phyloP scores from a whole-genome alignment of 2,888 invertebrate genomes.

The Sminthurides aquaticus region DNA sequence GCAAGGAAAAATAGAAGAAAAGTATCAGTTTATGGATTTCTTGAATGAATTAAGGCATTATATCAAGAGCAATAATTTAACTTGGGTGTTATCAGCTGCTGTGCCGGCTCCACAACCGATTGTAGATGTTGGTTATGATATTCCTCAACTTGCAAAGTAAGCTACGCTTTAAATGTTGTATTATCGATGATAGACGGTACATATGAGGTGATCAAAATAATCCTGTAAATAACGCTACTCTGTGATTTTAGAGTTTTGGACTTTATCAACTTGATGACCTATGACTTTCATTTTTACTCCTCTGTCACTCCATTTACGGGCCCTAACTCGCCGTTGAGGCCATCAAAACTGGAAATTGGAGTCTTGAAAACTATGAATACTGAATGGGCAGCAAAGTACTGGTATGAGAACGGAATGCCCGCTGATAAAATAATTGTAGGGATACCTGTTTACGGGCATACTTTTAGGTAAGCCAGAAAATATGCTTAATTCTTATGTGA shows the following conservation, averaged over 20 bases:
- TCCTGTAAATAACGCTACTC: too few relatives aligned
- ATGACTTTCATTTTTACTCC: conserved; percentile 77
- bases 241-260: conserved; percentile 59
- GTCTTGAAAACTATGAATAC: conserved; percentile 67
- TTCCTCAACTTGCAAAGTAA: conserved; percentile 66
- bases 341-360: conserved; percentile 55
- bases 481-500: not conserved
- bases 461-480: conserved; percentile 57
- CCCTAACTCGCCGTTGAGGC: conserved; percentile 72
- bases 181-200: too few relatives aligned
- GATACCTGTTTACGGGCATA: conserved; percentile 79
- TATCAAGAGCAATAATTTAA: conserved; percentile 50
- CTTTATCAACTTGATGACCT: conserved; percentile 82
- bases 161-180: too few relatives aligned
- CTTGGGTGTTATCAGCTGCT: conserved; percentile 61
- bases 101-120: conserved; percentile 71
- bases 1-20: conserved; percentile 52
- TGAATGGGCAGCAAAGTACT: conserved; percentile 73
- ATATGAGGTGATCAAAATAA: not conserved
- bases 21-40: conserved; percentile 66
- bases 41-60: conserved; percentile 64
- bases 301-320: conserved; percentile 71
- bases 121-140: conserved; percentile 67
- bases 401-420: conserved; percentile 67
- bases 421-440: conserved; percentile 72